phyloP scores from a whole-genome alignment of 2,113 vertebrate species.

The Athene noctua region DNA sequence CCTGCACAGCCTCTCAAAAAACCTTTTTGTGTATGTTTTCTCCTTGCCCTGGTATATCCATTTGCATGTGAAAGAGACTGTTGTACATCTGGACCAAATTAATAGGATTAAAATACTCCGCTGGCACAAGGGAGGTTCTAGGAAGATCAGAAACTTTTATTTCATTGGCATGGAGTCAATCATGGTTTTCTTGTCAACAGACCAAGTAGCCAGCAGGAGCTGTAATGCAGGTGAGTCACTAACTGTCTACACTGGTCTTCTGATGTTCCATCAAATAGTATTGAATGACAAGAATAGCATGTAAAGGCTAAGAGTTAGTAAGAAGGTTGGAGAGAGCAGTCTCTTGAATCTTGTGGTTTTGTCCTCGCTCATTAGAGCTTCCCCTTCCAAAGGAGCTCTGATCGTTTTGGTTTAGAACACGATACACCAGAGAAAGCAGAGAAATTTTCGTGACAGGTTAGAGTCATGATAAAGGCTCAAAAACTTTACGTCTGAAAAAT shows the following conservation, averaged over 20 bases:
- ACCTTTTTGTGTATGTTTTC: conserved; percentile 66
- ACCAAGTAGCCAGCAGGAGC: conserved; percentile 66
- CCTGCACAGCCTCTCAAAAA: conserved; percentile 62
- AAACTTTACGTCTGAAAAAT: background rate
- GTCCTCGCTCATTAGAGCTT: background rate
- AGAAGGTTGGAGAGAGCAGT: background rate
- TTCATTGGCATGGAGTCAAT: conserved; percentile 68
- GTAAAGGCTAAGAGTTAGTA: background rate
- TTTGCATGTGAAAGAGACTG: conserved; percentile 62
- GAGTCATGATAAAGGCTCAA: background rate
- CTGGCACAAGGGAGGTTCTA: conserved; percentile 40
- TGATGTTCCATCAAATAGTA: background rate
- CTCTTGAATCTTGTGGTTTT: background rate
- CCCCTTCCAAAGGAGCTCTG: background rate
- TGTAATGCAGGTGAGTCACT: conserved; percentile 65
- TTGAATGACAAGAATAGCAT: background rate
- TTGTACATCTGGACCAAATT: conserved; percentile 29
- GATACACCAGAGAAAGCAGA: background rate
- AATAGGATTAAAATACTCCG: conserved; percentile 65
- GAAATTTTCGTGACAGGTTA: background rate
- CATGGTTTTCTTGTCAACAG: conserved; percentile 72
- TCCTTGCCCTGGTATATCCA: conserved; percentile 45
- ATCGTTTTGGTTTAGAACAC: background rate
- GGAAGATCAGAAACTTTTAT: conserved; percentile 64
- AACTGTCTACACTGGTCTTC: background rate